phyloP scores from a whole-genome alignment of 2,113 vertebrate genomes.

The Prolemur simus region DNA sequence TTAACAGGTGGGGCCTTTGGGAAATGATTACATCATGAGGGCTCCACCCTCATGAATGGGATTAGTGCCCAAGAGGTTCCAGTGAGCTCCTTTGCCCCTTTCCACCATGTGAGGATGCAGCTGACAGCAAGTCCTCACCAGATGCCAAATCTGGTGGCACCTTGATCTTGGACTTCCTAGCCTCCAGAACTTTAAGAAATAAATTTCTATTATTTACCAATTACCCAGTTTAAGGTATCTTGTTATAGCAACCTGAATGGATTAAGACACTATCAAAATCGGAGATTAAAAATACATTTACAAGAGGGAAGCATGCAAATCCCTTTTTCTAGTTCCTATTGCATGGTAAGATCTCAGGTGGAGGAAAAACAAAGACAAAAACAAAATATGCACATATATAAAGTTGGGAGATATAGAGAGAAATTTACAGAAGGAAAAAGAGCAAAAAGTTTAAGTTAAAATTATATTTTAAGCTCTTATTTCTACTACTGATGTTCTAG shows the following conservation, averaged over 20 bases:
- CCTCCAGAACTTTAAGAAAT: not conserved
- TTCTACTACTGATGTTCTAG: slow-evolving; percentile 27
- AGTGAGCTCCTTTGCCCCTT: not conserved
- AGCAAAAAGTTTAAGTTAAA: slow-evolving; percentile 43
- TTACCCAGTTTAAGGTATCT: not conserved
- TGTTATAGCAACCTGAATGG: not conserved
- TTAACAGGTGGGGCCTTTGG: not conserved
- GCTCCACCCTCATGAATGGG: not conserved
- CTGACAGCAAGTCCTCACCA: fast-evolving
- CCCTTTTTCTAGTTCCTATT: slow-evolving; percentile 18
- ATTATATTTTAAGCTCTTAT: slow-evolving; percentile 60
- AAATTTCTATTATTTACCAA: not conserved
- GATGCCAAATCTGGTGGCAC: fast-evolving
- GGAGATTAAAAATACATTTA: slow-evolving; percentile 58
- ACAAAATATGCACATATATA: not conserved
- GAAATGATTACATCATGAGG: not conserved
- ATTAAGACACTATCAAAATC: not conserved
- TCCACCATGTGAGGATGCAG: not conserved
- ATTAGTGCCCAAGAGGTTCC: not conserved
- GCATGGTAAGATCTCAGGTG: not conserved
- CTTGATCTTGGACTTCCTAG: not conserved
- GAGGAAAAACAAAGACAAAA: not conserved
- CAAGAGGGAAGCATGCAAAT: not conserved
- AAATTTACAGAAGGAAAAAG: not conserved
- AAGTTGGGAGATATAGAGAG: not conserved